These are phyloP conservation scores for Aptenodytes forsteri DNA, from an alignment of 2,113 vertebrate species.

Conservation along the genomic window DNA sequence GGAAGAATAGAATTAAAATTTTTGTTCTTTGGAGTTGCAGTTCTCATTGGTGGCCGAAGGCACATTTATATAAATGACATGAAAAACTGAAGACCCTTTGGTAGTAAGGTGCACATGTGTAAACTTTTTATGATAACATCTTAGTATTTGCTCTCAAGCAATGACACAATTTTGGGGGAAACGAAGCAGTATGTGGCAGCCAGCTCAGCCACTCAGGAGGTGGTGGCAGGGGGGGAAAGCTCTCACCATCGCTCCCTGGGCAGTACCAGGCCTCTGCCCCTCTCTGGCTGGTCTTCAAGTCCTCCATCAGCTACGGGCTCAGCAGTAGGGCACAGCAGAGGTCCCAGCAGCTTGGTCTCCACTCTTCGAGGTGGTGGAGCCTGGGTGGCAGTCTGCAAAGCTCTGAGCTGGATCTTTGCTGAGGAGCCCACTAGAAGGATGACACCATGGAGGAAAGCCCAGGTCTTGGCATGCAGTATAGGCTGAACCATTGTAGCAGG, in stretches of 20 bases:
- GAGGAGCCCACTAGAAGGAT: not conserved
- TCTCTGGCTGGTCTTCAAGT: not conserved
- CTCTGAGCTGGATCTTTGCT: not conserved
- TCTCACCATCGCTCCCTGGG: not conserved
- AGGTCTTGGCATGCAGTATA: not conserved
- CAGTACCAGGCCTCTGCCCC: not conserved
- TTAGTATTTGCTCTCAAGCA: not conserved
- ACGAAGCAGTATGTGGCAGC: not conserved
- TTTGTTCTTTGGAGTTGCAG: not conserved
- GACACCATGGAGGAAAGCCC: not conserved
- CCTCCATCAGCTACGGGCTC: not conserved
- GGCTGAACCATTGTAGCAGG: not conserved
- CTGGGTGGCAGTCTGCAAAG: not conserved
- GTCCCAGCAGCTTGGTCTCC: not conserved
- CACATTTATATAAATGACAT: not conserved
- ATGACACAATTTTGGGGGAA: not conserved
- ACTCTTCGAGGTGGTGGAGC: not conserved
- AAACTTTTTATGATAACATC: not conserved
- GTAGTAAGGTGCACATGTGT: not conserved
- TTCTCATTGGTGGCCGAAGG: not conserved
- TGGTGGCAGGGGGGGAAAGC: not conserved
- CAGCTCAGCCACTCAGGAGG: not conserved
- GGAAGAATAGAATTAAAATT: not conserved
- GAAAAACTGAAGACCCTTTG: not conserved
- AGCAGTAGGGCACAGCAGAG: not conserved